phyloP scores from a whole-genome alignment of 1,140 invertebrate genomes.

The Neomicropteryx cornuta region DNA sequence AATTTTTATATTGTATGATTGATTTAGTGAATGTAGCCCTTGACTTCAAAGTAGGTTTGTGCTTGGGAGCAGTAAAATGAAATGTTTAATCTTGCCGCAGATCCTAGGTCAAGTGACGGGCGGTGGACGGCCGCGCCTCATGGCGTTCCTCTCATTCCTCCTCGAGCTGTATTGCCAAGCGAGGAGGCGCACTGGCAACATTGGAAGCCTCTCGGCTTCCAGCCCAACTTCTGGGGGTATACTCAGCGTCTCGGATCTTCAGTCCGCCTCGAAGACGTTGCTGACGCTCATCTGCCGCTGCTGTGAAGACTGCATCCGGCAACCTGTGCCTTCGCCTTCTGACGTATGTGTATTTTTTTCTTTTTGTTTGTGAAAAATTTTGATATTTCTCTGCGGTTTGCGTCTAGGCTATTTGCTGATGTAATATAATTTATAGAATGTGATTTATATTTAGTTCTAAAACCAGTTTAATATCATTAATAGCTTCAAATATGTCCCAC shows the following conservation, averaged over 20 bases:
- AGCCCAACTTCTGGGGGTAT: slow-evolving; percentile 58
- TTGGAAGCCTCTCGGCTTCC: slow-evolving; percentile 22
- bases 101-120: slow-evolving; percentile 36
- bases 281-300: slow-evolving; percentile 73
- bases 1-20: too few species aligned
- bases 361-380: not conserved
- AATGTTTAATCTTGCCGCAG: slow-evolving; percentile 23
- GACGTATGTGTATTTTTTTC: slow-evolving; percentile 43
- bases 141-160: slow-evolving; percentile 78
- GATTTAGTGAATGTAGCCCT: too few species aligned
- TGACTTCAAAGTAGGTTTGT: too few species aligned
- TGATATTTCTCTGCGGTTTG: too few species aligned
- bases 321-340: slow-evolving; percentile 63
- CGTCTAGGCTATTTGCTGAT: too few species aligned
- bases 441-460: too few species aligned
- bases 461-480: too few species aligned
- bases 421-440: too few species aligned
- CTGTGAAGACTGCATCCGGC: slow-evolving; percentile 69
- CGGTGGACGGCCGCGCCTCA: slow-evolving; percentile 52
- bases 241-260: too few species aligned
- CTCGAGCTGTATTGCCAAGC: slow-evolving; percentile 82
- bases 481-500: too few species aligned
- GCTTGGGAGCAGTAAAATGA: too few species aligned
- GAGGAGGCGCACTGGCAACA: slow-evolving; percentile 62
- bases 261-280: too few species aligned